These are phyloP conservation scores for Trachelus tabidus DNA, from an alignment of 2,888 invertebrate species.

Conservation along the genomic window DNA sequence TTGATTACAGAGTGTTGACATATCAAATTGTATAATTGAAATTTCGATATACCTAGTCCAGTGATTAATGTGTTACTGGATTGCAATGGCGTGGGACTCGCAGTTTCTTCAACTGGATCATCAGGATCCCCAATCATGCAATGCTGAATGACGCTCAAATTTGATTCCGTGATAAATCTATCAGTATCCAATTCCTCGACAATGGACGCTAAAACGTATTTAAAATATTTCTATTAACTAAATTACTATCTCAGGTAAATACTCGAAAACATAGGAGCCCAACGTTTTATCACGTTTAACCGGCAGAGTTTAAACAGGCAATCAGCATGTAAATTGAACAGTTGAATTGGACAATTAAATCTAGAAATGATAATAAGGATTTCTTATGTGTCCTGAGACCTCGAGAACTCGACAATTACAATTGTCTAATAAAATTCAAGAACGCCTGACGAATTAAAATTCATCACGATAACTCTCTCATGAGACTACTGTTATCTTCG, in stretches of 20 bases:
- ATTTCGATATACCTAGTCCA: slow-evolving; percentile 59
- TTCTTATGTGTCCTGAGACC: not conserved
- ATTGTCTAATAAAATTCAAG: not conserved
- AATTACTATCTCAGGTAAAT: not conserved
- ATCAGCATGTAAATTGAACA: not conserved
- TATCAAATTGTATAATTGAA: slow-evolving; percentile 12
- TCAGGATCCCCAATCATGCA: slow-evolving; percentile 61
- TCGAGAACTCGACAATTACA: not conserved
- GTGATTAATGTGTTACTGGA: slow-evolving; percentile 19
- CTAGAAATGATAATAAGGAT: not conserved
- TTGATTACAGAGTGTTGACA: not conserved
- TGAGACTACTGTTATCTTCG: too few relatives aligned
- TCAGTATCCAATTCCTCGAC: slow-evolving; percentile 60
- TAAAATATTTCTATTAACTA: not conserved
- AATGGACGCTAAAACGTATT: not conserved
- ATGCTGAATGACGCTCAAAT: slow-evolving; percentile 64
- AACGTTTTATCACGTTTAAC: not conserved
- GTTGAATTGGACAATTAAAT: not conserved
- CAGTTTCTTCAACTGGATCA: slow-evolving; percentile 27
- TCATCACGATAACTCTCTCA: not conserved
- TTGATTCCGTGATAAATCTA: slow-evolving; percentile 67
- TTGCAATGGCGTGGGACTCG: slow-evolving; percentile 8
- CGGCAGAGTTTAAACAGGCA: not conserved
- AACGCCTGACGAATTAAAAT: not conserved
- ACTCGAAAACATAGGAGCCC: not conserved